Base-by-base conservation (phyloP, 2,797 vertebrate species). In the Clarias laeviceps region DNA sequence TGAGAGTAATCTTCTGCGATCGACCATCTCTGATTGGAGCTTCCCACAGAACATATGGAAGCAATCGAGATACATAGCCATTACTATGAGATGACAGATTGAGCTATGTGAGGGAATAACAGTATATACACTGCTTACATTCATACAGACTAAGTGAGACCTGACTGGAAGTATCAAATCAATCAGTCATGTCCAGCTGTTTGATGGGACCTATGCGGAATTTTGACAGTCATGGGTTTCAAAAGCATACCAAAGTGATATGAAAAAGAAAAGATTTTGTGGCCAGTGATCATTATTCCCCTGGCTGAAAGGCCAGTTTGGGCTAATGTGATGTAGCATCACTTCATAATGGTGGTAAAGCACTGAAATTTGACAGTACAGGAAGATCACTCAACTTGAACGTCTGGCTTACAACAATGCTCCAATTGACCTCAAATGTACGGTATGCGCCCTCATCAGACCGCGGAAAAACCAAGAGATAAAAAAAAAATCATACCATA, bases 21-120 rank as follows among this genome's bases (percentile, higher is more conserved):
- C 56, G 68, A 73, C 56, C 27, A 37, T 61, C 54, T 80, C 56
- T 74, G 81, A 82, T 79, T 56, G 74, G 66, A 82, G 59, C 61
- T 80, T 82, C 82, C 79, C 72, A 9, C 81, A 82, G 66, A 61
- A 86, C 85, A 87, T 85, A 81, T 87, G 85, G 82, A 82, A 86
- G 85, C 79, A 34, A 73, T 85, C 85, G 59, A 59, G 73, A 59
- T 56, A 82, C 29, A 34, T 68, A 69, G 56, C 83, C 66, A 82
- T 59, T 27, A 81, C 56, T 54, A 65, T 1, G 56, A 83, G 76
- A 76, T 80, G 77, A 87, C 86, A 77, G 77, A 84, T 68, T 80
- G 32, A 27, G 24, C 69, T 66, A 34, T 80, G 50, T 74, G 77
- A 20, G 18, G 74, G 61, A 80, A 76, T 14, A 66, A 11, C 68